Base-by-base conservation (phyloP, 1,140 invertebrate species). In the Brachionus plicatilis region DNA sequence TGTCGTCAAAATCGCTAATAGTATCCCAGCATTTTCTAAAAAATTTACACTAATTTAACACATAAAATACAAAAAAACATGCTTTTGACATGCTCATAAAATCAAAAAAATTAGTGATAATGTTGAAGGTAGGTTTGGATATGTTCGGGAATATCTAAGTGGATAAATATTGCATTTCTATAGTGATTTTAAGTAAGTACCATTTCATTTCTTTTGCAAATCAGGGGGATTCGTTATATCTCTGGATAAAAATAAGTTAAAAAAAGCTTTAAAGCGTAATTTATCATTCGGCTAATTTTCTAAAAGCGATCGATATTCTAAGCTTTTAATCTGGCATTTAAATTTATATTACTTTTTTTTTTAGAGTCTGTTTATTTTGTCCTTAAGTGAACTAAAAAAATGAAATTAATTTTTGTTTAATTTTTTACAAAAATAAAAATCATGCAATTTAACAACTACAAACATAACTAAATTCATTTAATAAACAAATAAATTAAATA, bases 301-400 rank as follows among this genome's bases (percentile, higher is more conserved):
- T 24, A 65, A 65, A 65, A 65, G 56, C 56, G 17, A 65, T 65
- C 17, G 27, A 65, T 65, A 27, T 68, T 68, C 17, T 20, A 72
- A 41, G 68, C 68, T 41, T 72, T 72, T 20, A 43, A 72, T 72
- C 68, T 17, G 24, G 68, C 37, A 41, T 43, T 17, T 43, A 43
- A 72, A 43, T 41, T 43, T 43, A n/a, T 24, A 20, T 41, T 20
- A 41, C 37, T 43, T 41, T 72, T 72, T 72, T 72, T 43, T 41
- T 41, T 17, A 72, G 12, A 41, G 17, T 72, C 37, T 72, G 41
- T 20, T 43, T 17, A 72, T 20, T 72, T 72, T 41, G n/a, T 72
- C 68, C 37, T 72, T 72, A 43, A 72, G 41, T n/a, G 29, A 41
- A 43, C 68, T 72, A 72, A 72, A 72, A 72, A 72, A 41, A 24